Evolutionary conservation across 2,888 invertebrate species (phyloP), one percentile per base, ranked within the genome.

Genomic region (Nomada fabriciana): DNA sequence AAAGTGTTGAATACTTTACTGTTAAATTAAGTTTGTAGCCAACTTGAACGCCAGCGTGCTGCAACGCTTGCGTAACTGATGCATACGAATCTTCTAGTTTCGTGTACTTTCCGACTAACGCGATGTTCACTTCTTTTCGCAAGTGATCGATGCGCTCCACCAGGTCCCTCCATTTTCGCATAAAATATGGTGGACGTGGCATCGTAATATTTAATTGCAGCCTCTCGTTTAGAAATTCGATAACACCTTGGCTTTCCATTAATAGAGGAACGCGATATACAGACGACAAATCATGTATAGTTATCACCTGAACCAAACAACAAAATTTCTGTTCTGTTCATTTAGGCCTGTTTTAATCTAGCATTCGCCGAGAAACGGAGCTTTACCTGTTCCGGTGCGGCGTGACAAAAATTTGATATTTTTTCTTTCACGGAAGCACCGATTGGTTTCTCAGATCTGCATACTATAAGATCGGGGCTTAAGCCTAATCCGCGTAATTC

Each of bases 31-130:
- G 95, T 94, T 97, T 98, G 88, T 97, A 97, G 9, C 98, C 97
- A 57, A 96, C 96, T 69, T 97, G 96, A 65, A 98, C 96, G 0
- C 98, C 96, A 0, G 99, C 98, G 94, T 99, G 99, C 89, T 98
- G 97, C 60, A 99, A 94, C 0, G 99, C 98, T 94, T 99, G 99
- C 0, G 97, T 97, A 0, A 99, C 98, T 0, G 99, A 99, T 0
- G 99, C 98, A 92, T 99, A 99, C 0, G 99, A 97, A 94, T 99
- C 99, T 92, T 98, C 97, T 18, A 99, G 94, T 91, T 97, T 97
- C 0, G 99, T 99, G 92, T 99, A 99, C 94, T 99, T 99, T 9
- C 99, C 99, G 2, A 99, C 99, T 3, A 99, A 94, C 2, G 97
- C 97, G 77, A 99, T 99, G 82, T 95, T 97, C 0, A 99, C 98